Evolutionary conservation across 1,140 invertebrate species (phyloP).

Genomic region (Aphelinus certus): DNA sequence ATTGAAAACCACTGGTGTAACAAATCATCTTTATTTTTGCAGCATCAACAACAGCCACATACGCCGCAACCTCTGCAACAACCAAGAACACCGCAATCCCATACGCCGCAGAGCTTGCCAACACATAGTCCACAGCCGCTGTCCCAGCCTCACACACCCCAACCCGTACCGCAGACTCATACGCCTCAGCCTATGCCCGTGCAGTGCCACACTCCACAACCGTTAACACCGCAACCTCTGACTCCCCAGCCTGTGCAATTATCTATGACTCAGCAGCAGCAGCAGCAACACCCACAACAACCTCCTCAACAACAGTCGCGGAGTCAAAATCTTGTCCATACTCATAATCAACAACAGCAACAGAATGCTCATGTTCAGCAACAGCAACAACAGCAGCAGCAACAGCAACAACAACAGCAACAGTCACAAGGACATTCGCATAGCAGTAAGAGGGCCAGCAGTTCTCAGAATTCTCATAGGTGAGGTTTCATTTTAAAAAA

Average conservation of each 20-base stretch:
- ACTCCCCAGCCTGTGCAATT: constrained; percentile 44
- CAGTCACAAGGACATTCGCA: constrained; percentile 60
- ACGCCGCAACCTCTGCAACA: constrained; percentile 59
- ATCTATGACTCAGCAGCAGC: constrained; percentile 47
- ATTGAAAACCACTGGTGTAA: too few species aligned
- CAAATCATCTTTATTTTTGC: neutral
- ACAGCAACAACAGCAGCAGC: constrained; percentile 57
- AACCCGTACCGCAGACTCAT: constrained; percentile 56
- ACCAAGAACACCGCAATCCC: constrained; percentile 59
- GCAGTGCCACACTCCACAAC: constrained; percentile 43
- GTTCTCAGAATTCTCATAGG: constrained; percentile 60
- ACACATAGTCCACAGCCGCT: constrained; percentile 65
- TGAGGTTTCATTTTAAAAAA: constrained; percentile 39
- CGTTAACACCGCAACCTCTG: constrained; percentile 43
- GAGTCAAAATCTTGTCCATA: constrained; percentile 43
- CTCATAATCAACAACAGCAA: constrained; percentile 52
- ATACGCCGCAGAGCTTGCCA: constrained; percentile 57
- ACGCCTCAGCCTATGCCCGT: constrained; percentile 47
- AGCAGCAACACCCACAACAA: constrained; percentile 56
- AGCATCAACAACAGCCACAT: constrained; percentile 57
- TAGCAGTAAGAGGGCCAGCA: constrained; percentile 57
- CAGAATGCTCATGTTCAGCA: constrained; percentile 55
- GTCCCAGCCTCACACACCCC: constrained; percentile 60
- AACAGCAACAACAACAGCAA: constrained; percentile 57
- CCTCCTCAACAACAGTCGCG: constrained; percentile 17